Percentiles rank a stretch among this genome's conserved stretches.
These are phyloP conservation scores for Pyrgilauda ruficollis DNA, from an alignment of 2,113 vertebrate species.

Conservation along the genomic window DNA sequence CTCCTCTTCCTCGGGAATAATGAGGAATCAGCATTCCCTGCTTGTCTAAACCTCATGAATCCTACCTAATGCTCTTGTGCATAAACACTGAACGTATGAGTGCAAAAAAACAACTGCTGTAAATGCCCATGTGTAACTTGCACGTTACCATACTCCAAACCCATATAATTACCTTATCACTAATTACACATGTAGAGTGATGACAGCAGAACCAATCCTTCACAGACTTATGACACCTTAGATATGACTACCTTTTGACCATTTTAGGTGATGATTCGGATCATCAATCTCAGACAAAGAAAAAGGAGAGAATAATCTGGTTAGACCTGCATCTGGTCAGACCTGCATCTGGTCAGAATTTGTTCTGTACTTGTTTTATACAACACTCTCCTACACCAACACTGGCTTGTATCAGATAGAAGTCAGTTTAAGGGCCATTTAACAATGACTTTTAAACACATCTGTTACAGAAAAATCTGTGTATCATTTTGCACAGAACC, in stretches of 20 bases:
- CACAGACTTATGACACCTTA: rapidly evolving
- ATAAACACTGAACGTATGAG: neutral
- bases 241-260: neutral
- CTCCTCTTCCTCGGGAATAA: neutral
- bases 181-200: neutral
- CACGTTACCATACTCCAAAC: rapidly evolving
- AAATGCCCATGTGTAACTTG: neutral
- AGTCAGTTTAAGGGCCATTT: neutral
- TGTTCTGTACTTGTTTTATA: neutral
- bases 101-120: neutral
- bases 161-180: neutral
- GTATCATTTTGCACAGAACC: neutral
- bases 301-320: neutral
- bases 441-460: neutral
- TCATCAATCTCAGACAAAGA: neutral
- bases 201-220: neutral
- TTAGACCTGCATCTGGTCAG: neutral
- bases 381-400: neutral
- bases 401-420: neutral
- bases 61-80: neutral
- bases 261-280: neutral
- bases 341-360: neutral
- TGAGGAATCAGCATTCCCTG: neutral
- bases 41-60: neutral
- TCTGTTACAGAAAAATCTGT: neutral